Percentiles rank a stretch among this genome's conserved stretches.
phyloP scores from a whole-genome alignment of 2,888 invertebrate species.

The Scaptomyza polygonia region DNA sequence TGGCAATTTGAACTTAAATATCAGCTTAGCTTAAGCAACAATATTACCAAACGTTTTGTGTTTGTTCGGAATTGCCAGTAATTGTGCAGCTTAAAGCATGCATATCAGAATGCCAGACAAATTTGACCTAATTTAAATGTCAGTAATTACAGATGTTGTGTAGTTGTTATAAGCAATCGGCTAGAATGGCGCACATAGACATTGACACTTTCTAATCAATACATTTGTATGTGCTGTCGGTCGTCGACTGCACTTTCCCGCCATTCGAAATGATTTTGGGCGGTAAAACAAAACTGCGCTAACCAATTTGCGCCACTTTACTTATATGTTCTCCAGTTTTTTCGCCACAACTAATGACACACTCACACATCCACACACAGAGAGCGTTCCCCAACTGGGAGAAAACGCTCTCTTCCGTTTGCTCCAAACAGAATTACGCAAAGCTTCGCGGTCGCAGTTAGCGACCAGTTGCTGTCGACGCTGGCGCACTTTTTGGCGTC shows the following conservation, averaged over 20 bases:
- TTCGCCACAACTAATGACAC: slow-evolving; percentile 45
- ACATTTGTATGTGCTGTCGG: slow-evolving; percentile 32
- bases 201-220: slow-evolving; percentile 42
- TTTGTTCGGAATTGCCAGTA: background rate
- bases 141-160: background rate
- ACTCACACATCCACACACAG: slow-evolving; percentile 32
- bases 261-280: slow-evolving; percentile 74
- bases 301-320: slow-evolving; percentile 77
- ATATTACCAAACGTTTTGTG: background rate
- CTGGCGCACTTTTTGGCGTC: slow-evolving; percentile 24
- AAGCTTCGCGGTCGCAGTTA: slow-evolving; percentile 24
- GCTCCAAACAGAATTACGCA: slow-evolving; percentile 67
- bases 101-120: background rate
- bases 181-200: background rate
- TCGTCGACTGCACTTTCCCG: slow-evolving; percentile 73
- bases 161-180: slow-evolving; percentile 1
- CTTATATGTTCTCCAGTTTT: slow-evolving; percentile 52
- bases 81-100: background rate
- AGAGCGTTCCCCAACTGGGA: slow-evolving; percentile 41
- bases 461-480: slow-evolving; percentile 15
- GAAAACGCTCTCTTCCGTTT: slow-evolving; percentile 64
- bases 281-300: slow-evolving; percentile 77
- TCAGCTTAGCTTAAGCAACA: background rate
- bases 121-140: slow-evolving; percentile 32
- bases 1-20: background rate